phyloP scores from a whole-genome alignment of 2,797 vertebrate species.

The Spheniscus humboldti region DNA sequence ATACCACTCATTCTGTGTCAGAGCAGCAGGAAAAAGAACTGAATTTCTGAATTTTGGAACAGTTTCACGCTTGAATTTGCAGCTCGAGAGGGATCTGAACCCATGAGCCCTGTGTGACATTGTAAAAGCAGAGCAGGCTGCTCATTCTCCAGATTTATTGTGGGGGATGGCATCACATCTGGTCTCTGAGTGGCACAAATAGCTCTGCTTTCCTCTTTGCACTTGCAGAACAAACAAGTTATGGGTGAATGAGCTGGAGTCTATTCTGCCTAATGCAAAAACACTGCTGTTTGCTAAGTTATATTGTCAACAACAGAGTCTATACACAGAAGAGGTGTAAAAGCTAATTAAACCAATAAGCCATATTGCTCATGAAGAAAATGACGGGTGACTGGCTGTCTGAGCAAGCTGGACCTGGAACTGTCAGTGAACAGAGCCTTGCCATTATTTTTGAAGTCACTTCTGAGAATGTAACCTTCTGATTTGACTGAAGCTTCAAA shows the following conservation, averaged over 20 bases:
- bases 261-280: background rate
- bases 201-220: background rate
- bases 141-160: background rate
- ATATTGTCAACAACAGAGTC: background rate
- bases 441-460: background rate
- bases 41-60: background rate
- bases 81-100: background rate
- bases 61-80: background rate
- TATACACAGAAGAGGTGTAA: background rate
- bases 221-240: background rate
- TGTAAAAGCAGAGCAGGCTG: background rate
- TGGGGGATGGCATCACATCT: background rate
- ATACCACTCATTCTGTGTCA: background rate
- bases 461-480: background rate
- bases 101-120: fast-evolving
- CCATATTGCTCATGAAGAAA: background rate
- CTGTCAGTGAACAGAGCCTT: background rate
- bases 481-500: background rate
- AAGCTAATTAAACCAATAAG: background rate
- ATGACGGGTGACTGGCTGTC: background rate
- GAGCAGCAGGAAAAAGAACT: background rate
- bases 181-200: background rate
- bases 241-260: background rate
- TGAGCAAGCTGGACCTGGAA: background rate
- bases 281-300: background rate